Conservation (phyloP, 2,797 vertebrate genomes). For the Fringilla coelebs region DNA sequence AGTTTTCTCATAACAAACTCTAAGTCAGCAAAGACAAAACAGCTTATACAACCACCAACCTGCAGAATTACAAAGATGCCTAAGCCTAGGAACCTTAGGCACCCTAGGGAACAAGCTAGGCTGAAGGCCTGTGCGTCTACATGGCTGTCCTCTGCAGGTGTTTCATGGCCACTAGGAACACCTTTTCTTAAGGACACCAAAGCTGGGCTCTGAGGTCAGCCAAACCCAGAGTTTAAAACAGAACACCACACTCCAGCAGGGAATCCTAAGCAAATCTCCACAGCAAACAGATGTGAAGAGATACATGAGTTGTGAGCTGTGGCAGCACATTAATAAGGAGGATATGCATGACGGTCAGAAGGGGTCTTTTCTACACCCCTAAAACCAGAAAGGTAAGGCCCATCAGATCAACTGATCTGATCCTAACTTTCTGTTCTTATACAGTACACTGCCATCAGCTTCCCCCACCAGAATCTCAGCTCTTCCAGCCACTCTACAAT, state of each 20-base stretch:
- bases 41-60: neutral
- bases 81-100: neutral
- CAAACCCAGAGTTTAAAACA: neutral
- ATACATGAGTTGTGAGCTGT: neutral
- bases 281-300: neutral
- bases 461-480: neutral
- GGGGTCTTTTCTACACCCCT: neutral
- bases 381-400: neutral
- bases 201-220: neutral
- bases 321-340: neutral
- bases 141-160: neutral
- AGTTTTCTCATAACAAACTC: neutral
- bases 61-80: neutral
- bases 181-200: neutral
- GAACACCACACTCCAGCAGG: neutral
- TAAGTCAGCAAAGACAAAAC: neutral
- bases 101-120: neutral
- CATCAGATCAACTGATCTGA: neutral
- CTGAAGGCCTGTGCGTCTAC: neutral
- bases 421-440: neutral
- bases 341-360: neutral
- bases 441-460: neutral
- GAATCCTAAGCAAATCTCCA: neutral
- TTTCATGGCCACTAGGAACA: neutral
- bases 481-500: neutral